These are phyloP conservation scores for Heliconius hortense DNA, from an alignment of 2,888 invertebrate genomes.

Conservation along the genomic window DNA sequence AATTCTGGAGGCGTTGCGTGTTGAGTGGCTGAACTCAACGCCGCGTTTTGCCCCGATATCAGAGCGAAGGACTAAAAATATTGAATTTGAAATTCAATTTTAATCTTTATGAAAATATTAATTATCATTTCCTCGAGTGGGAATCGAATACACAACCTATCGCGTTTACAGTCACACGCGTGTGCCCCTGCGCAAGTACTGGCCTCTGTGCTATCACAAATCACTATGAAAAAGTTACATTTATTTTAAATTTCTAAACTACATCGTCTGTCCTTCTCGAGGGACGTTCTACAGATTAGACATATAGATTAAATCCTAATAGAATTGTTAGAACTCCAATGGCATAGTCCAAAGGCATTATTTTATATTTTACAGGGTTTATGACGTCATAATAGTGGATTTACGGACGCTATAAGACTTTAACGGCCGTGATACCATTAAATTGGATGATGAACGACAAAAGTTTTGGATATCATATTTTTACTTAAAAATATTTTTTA, in stretches of 20 bases:
- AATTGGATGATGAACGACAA: slow-evolving; percentile 24
- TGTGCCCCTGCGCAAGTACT: neutral
- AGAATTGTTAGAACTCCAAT: slow-evolving; percentile 8
- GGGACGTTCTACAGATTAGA: neutral
- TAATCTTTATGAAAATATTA: neutral
- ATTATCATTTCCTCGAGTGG: neutral
- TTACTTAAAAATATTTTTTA: slow-evolving; percentile 6
- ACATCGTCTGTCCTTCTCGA: too few relatives aligned
- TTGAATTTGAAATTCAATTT: too few relatives aligned
- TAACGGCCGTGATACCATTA: slow-evolving; percentile 30
- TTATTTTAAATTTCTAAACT: too few relatives aligned
- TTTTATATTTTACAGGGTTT: slow-evolving; percentile 50
- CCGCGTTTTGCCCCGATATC: neutral
- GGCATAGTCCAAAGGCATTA: slow-evolving; percentile 43
- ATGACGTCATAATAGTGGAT: slow-evolving; percentile 29
- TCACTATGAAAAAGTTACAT: too few relatives aligned
- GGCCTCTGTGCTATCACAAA: too few relatives aligned
- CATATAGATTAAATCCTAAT: slow-evolving; percentile 1
- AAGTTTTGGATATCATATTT: slow-evolving; percentile 13
- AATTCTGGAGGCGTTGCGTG: too few relatives aligned
- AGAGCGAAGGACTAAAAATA: neutral
- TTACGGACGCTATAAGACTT: slow-evolving; percentile 33
- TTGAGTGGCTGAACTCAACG: neutral
- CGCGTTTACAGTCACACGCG: neutral
- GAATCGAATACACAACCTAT: neutral